These are phyloP conservation scores for Cacatua alba DNA, from an alignment of 2,113 vertebrate species.

Conservation along the genomic window DNA sequence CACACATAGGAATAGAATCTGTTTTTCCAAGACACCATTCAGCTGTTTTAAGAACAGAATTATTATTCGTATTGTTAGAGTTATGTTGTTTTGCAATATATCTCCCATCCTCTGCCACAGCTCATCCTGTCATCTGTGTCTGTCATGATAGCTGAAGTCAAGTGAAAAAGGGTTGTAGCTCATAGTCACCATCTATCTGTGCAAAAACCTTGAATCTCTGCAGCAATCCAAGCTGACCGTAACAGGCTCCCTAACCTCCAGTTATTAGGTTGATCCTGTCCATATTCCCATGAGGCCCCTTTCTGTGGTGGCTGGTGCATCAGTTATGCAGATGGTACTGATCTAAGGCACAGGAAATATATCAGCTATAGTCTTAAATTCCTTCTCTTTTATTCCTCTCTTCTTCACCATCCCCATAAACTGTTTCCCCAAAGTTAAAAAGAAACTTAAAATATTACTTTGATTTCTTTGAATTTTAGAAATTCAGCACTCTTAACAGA, in stretches of 20 bases:
- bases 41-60: neutral
- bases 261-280: neutral
- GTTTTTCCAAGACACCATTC: neutral
- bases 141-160: neutral
- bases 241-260: neutral
- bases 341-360: neutral
- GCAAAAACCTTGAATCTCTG: neutral
- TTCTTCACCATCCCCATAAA: neutral
- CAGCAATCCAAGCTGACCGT: neutral
- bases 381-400: neutral
- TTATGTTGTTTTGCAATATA: fast-evolving
- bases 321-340: fast-evolving
- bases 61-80: neutral
- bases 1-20: neutral
- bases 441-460: neutral
- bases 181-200: neutral
- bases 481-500: neutral
- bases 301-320: neutral
- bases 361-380: neutral
- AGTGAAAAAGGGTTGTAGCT: neutral
- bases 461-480: neutral
- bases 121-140: neutral
- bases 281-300: neutral
- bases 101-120: neutral
- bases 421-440: neutral